Base-by-base conservation (phyloP, 92 coral and sea anemone genomes). In the Parazoanthus darwini region DNA sequence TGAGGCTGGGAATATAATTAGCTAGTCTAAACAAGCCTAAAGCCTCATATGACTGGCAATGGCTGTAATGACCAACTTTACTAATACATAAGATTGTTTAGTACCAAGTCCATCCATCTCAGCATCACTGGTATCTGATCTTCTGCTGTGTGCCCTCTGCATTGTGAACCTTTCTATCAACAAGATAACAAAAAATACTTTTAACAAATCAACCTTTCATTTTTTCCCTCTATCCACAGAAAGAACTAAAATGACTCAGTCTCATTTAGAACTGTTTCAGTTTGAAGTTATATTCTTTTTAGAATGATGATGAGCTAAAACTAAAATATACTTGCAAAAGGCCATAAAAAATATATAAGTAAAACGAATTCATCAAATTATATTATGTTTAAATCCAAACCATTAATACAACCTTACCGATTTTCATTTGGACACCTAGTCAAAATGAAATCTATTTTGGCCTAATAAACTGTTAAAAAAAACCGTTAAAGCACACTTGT, bases 81-180 rank as follows among this genome's bases (percentile, higher is more conserved):
- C 59, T 54, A 54, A 54, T 11, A 54, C 13, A 54, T 54, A 54
- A 14, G 20, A 13, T 54, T 11, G 59, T 54, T 54, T 11, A 54
- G 56, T 91, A 95, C 99, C 99, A 36, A 97, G 89, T 75, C 99
- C 99, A 97, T 97, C 99, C 86, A 97, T 89, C 65, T 97, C 99
- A 38, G 95, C 95, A 74, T 97, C 99, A 79, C 99, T 97, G 13
- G 95, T 94, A 38, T 95, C 97, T 42, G 99, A 97, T 68, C 97
- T 91, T 86, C 99, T 91, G 80, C 99, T 97, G 75, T 94, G 99
- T 70, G 93, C 94, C 43, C 99, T 91, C 88, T 97, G 98, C 99
- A 97, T 97, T 16, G 78, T 88, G 18, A 23, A 82, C 51, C 43
- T 65, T n/a, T 68, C 63, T 76, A 14, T 86, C 15, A 77, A 26